Conservation (phyloP, 2,797 vertebrate species). For the Falco berigora region DNA sequence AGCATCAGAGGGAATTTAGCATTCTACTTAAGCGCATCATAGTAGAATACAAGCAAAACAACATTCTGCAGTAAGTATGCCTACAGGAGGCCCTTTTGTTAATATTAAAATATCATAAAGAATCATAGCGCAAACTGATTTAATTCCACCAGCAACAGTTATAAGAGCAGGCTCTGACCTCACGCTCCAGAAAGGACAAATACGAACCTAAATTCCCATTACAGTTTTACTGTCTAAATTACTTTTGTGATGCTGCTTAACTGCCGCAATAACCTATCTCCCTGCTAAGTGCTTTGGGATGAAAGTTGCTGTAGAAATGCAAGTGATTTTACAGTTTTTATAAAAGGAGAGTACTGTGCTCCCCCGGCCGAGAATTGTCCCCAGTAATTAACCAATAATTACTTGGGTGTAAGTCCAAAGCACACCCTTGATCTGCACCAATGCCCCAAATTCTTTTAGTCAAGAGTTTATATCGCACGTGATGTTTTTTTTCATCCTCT, state of each 20-base stretch:
- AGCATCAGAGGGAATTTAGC: not conserved
- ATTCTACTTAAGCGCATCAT: not conserved
- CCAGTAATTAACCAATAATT: too few relatives aligned
- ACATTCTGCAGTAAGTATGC: not conserved
- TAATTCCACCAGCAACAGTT: not conserved
- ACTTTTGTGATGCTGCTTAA: not conserved
- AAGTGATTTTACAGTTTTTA: not conserved
- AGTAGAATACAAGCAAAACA: not conserved
- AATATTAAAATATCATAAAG: not conserved
- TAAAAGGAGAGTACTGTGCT: not conserved
- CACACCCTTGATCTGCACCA: not conserved
- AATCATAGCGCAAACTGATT: not conserved
- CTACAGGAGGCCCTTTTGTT: not conserved
- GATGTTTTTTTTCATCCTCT: not conserved
- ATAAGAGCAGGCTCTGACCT: not conserved
- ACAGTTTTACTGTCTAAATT: constrained; percentile 16
- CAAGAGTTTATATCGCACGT: not conserved
- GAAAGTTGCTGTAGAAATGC: not conserved
- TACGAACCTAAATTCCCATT: not conserved
- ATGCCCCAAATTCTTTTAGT: not conserved
- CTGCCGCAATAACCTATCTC: not conserved
- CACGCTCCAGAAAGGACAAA: constrained; percentile 10
- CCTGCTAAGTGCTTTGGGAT: not conserved
- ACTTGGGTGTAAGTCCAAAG: not conserved
- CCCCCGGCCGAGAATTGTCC: not conserved